Evolutionary conservation across 2,113 vertebrate species (phyloP), one percentile per base, ranked within the genome.

Genomic region (Gorsachius goisagi): DNA sequence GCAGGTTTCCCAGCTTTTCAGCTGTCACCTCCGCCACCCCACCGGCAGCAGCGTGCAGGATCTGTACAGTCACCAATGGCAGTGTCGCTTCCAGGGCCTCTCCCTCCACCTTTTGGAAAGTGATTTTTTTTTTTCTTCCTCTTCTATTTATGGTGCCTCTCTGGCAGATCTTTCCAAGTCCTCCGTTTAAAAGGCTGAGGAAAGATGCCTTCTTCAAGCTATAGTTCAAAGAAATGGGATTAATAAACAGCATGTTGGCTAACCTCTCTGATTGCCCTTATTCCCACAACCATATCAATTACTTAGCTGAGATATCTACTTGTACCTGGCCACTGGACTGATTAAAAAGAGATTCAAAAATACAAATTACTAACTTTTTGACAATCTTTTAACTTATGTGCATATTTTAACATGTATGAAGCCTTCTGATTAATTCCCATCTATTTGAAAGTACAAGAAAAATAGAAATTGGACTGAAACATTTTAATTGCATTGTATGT

Each of bases 401-500:
- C 56, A 49, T 68, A 35, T 95, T 93, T 95, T 85, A 89, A 85
- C 90, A 39, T 33, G 35, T 80, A 41, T 27, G 62, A 73, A 73
- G 18, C 60, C 66, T 88, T 72, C 71, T 79, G 76, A 77, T 69
- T 58, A 88, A 69, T 81, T 50, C 90, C 39, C 30, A 47, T 88
- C 37, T 64, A 2, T 91, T 89, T 49, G 82, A 95, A 96, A 94
- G 41, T 64, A 89, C 79, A 86, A 93, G 89, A 88, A 95, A 95
- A 89, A 63, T 85, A 97, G 94, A 97, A 94, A 95, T 47, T 6
- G 3, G 64, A 62, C 81, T 49, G 91, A 77, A 56, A 87, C n/a
- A 45, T 94, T 97, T 96, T 96, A 96, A 98, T 96, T 84, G 94
- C 86, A 64, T 88, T 93, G 84, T 90, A 86, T 80, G 90, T 84